A percentile compares a stretch with the other conserved stretches of the same genome.
Evolutionary conservation across 2,797 vertebrate genomes (phyloP).

Genomic region (Pangasius macronema): DNA sequence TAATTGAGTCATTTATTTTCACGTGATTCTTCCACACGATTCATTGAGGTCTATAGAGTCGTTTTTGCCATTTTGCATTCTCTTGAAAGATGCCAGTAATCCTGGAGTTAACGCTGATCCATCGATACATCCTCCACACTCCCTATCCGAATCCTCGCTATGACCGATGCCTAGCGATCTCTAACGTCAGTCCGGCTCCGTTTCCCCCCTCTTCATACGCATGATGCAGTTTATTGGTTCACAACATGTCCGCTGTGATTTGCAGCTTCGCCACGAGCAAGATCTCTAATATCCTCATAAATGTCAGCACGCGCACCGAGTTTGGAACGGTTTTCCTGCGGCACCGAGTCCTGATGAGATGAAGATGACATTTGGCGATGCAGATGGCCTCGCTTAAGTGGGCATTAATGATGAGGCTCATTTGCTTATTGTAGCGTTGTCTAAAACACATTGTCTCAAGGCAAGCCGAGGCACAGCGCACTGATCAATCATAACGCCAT

Average conservation of each 20-base stretch:
- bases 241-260: slow-evolving; percentile 33
- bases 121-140: neutral
- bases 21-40: neutral
- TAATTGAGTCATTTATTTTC: neutral
- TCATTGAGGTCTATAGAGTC: neutral
- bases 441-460: slow-evolving; percentile 26
- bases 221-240: neutral
- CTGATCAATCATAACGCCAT: slow-evolving; percentile 15
- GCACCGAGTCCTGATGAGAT: slow-evolving; percentile 37
- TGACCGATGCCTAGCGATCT: neutral
- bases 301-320: slow-evolving; percentile 43
- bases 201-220: neutral
- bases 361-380: slow-evolving; percentile 48
- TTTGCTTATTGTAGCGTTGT: slow-evolving; percentile 33
- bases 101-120: neutral
- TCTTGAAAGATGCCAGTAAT: neutral
- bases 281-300: slow-evolving; percentile 40
- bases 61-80: neutral
- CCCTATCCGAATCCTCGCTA: neutral
- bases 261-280: slow-evolving; percentile 31
- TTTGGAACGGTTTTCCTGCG: slow-evolving; percentile 41
- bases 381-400: slow-evolving; percentile 53
- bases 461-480: neutral
- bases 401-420: slow-evolving; percentile 39
- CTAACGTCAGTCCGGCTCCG: neutral